Base-by-base conservation (phyloP, 2,888 invertebrate genomes). In the Amiota mariae region DNA sequence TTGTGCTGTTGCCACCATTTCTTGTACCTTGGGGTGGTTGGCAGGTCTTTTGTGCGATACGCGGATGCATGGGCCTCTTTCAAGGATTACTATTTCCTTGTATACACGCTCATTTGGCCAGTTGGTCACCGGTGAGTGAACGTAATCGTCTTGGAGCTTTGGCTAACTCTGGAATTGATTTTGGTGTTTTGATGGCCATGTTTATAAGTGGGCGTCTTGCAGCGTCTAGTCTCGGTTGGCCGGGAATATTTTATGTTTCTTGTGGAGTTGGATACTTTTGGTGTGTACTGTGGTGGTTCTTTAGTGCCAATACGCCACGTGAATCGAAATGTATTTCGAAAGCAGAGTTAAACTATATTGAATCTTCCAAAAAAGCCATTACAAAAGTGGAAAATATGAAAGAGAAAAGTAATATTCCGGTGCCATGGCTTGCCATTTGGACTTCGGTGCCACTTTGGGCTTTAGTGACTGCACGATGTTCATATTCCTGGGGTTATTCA, bases 401-500 rank as follows among this genome's bases (percentile, higher is more conserved):
- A 57, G 71, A 74, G 0, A 59, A 70, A 0, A 79, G 74, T 6
- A 74, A 56, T 2, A 90, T 91, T 72, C 85, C 87, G 68, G 92
- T 92, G 0, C 95, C 95, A 0, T 95, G 94, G 94, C 87, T 82
- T 59, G 90, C 91, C 12, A 94, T 95, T 13, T 83, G 93, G 6
- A 92, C 92, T 0, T 94, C 94, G 0, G 76, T 92, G 0, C 94
- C 94, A 0, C 92, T 95, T 86, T 93, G 92, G 92, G 85, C 88
- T 0, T 70, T 88, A 2, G 85, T 92, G 10, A 86, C 93, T 0
- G 92, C 92, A 0, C 93, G 94, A 81, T 91, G 92, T 73, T 92
- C 93, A 0, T 92, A 94, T 76, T 93, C 93, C 76, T 95, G 94
- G 94, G 94, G 94, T 1, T 93, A 93, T 82, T 94, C 93, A 90